Evolutionary conservation across 2,797 vertebrate genomes (phyloP).

Genomic region (Brotogeris chrysoptera): DNA sequence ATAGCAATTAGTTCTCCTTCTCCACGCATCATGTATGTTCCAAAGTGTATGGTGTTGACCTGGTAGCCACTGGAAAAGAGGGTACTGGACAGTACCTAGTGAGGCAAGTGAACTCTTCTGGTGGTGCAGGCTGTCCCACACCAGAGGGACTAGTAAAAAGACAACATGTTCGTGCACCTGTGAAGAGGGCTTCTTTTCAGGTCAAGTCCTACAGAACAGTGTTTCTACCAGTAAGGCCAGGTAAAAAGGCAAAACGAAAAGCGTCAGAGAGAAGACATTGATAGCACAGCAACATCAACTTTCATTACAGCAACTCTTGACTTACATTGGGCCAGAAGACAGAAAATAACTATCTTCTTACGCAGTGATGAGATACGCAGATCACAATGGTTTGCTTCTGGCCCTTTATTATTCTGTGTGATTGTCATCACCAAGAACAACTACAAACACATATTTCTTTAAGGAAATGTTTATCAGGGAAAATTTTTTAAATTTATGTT

Average conservation of each 20-base stretch:
- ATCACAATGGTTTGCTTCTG: not conserved
- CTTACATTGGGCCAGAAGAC: not conserved
- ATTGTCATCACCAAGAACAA: not conserved
- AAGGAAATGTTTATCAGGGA: not conserved
- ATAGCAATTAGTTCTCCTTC: not conserved
- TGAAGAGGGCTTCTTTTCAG: not conserved
- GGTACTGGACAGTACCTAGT: not conserved
- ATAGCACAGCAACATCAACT: not conserved
- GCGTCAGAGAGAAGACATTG: not conserved
- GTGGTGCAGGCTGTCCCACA: rapidly evolving
- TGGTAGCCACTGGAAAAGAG: not conserved
- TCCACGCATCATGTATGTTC: not conserved
- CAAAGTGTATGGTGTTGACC: rapidly evolving
- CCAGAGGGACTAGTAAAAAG: not conserved
- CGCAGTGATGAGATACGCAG: not conserved
- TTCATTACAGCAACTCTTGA: not conserved
- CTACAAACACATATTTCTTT: not conserved
- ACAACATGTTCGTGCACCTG: not conserved
- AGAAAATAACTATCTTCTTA: not conserved
- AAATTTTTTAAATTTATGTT: not conserved
- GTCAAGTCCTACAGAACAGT: not conserved
- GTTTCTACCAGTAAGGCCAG: not conserved
- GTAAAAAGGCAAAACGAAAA: not conserved
- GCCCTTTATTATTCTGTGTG: not conserved
- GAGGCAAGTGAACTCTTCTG: not conserved